Conservation (phyloP, 2,888 invertebrate genomes). For the Adela reaumurella region DNA sequence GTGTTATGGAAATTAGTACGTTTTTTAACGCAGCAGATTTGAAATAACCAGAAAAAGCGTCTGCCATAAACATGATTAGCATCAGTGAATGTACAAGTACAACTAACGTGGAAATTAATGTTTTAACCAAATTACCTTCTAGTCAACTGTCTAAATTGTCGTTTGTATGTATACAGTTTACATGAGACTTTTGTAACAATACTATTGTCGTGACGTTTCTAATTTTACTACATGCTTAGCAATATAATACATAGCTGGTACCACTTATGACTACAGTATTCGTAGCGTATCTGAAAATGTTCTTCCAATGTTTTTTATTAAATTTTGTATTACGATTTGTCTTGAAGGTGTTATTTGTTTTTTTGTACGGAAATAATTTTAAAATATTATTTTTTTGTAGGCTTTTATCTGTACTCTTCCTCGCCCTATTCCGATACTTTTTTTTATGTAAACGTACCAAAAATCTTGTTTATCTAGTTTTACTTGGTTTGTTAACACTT, state of each 20-base stretch:
- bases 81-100: no score
- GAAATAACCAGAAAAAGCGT: no score
- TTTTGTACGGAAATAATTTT: neutral
- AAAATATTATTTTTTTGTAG: no score
- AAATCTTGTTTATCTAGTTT: neutral
- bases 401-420: no score
- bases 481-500: neutral
- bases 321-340: no score
- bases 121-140: neutral
- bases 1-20: neutral
- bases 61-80: no score
- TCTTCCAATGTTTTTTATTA: neutral
- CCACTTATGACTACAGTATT: neutral
- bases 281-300: neutral
- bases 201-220: neutral
- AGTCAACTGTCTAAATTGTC: neutral
- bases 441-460: neutral
- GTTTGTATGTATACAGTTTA: neutral
- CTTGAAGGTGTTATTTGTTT: no score
- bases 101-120: no score
- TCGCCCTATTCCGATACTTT: neutral
- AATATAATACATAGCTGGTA: neutral
- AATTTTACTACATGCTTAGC: neutral
- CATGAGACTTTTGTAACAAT: neutral
- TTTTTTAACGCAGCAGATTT: neutral